Base-by-base conservation (phyloP, 2,113 vertebrate genomes). In the Cyanocitta stelleri region DNA sequence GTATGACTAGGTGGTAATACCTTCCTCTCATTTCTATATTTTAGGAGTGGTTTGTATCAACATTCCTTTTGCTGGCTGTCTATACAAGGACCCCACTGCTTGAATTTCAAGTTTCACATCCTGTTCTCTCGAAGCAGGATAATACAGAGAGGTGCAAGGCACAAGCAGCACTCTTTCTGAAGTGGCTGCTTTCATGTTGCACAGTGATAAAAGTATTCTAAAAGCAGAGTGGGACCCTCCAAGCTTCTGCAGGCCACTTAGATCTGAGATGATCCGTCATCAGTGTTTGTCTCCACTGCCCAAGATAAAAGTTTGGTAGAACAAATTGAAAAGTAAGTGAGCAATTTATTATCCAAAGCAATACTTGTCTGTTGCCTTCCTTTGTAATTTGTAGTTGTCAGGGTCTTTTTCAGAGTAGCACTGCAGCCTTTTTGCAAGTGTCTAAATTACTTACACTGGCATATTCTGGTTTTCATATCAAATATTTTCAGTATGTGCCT, bases 241-340 rank as follows among this genome's bases (percentile, higher is more conserved):
- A 61, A 77, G 71, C 51, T 56, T 80, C 68, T 92, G 55, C 79
- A n/a, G 79, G 79, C 62, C 86, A 48, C 84, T 91, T 64, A 44
- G 44, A 82, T 94, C 62, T 68, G 61, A 82, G 87, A 64, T 87
- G 87, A 17, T 91, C 79, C 48, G 77, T 93, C 83, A 87, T 94
- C 80, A 72, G 55, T 85, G 95, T 82, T 95, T 92, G 72, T 84
- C 64, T 97, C 85, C 78, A 54, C 93, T 95, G 91, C 86, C 77
- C 84, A 64, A 95, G 96, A 94, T 95, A 87, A 92, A 95, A 94
- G 91, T 95, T 94, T 75, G 87, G 93, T 87, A 94, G 94, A 95
- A 95, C 89, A 96, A 94, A 95, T 91, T 89, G 94, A 91, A 94
- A 95, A 91, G 89, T 95, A 96, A 96, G 89, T 82, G 89, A 95